These are phyloP conservation scores for Ariopsis seemanni DNA, from an alignment of 2,113 vertebrate genomes.

Conservation along the genomic window DNA sequence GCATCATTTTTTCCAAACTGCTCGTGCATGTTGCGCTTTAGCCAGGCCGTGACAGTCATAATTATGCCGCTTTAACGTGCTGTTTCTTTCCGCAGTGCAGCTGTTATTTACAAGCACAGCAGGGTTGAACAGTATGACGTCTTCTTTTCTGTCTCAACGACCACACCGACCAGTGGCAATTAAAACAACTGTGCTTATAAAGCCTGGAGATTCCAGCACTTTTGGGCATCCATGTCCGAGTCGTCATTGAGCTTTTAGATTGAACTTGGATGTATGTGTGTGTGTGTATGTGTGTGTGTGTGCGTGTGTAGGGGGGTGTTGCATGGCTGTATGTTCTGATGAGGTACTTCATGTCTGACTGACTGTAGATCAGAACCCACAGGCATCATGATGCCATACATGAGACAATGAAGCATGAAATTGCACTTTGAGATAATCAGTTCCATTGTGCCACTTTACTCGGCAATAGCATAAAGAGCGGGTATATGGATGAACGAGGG, in stretches of 20 bases:
- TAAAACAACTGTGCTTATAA: constrained; percentile 16
- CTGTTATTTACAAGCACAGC: constrained; percentile 52
- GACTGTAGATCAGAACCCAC: constrained; percentile 22
- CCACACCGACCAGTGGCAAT: constrained; percentile 22
- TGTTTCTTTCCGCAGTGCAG: constrained; percentile 42
- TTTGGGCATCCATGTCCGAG: constrained; percentile 33
- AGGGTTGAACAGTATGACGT: constrained; percentile 36
- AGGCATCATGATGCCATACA: neutral
- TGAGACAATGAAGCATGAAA: constrained; percentile 32
- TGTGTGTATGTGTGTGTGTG: constrained; percentile 7
- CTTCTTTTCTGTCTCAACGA: constrained; percentile 32
- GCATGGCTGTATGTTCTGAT: constrained; percentile 25
- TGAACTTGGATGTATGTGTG: neutral
- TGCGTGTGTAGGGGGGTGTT: constrained; percentile 3
- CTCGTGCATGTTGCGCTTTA: constrained; percentile 14
- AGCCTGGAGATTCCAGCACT: constrained; percentile 16
- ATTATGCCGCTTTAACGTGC: constrained; percentile 28
- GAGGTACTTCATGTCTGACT: constrained; percentile 17
- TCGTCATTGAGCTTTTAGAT: constrained; percentile 9
- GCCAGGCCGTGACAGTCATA: constrained; percentile 35
- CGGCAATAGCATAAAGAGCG: neutral
- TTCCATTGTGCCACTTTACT: neutral
- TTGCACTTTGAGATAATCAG: constrained; percentile 1
- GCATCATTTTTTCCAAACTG: constrained; percentile 23
- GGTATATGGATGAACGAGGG: constrained; percentile 19